Evolutionary conservation across 2,797 vertebrate species (phyloP).

Genomic region (Gambusia yucatana): DNA sequence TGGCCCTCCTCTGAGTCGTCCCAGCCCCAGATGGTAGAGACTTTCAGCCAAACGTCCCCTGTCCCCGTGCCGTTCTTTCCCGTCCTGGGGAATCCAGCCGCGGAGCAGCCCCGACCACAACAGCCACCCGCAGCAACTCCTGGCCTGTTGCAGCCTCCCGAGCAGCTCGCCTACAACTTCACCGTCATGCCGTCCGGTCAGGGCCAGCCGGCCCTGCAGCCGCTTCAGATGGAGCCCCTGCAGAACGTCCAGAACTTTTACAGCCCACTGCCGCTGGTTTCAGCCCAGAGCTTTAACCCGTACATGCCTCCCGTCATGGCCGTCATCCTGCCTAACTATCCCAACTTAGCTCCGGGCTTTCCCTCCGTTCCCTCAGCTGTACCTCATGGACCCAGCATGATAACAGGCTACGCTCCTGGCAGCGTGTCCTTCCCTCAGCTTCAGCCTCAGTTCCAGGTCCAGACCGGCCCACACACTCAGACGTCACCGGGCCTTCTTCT

Average conservation of each 20-base stretch:
- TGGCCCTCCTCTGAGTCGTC: conserved; percentile 79
- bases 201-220: conserved; percentile 49
- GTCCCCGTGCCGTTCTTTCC: conserved; percentile 64
- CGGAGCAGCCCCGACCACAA: conserved; percentile 49
- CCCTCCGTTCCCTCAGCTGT: conserved; percentile 48
- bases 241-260: conserved; percentile 57
- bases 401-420: conserved; percentile 47
- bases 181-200: conserved; percentile 63
- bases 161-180: conserved; percentile 66
- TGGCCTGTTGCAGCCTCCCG: conserved; percentile 54
- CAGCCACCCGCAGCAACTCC: conserved; percentile 51
- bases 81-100: conserved; percentile 41
- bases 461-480: conserved; percentile 40
- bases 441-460: conserved; percentile 52
- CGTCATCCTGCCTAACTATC: conserved; percentile 81
- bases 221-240: conserved; percentile 56
- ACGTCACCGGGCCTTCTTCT: conserved; percentile 39
- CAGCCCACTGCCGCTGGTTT: conserved; percentile 48
- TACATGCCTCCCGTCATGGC: conserved; percentile 78
- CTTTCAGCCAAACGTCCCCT: conserved; percentile 68
- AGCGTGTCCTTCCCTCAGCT: conserved; percentile 58
- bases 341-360: conserved; percentile 68
- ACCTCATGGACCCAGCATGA: conserved; percentile 55
- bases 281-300: conserved; percentile 69
- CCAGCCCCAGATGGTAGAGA: conserved; percentile 55